phyloP scores from a whole-genome alignment of 2,888 invertebrate genomes.

The Ferdinandea cuprea region DNA sequence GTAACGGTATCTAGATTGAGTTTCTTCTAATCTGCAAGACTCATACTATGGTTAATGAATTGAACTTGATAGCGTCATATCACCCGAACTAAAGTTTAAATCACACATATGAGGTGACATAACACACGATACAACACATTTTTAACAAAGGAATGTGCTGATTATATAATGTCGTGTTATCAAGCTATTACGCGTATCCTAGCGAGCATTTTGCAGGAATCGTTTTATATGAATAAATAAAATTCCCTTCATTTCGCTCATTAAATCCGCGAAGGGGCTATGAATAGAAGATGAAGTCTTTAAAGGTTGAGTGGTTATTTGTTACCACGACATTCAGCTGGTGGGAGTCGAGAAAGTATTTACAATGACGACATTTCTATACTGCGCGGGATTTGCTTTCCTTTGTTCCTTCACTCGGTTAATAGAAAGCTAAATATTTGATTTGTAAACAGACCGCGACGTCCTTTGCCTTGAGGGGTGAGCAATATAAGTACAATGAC shows the following conservation, averaged over 20 bases:
- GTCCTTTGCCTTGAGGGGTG: not conserved
- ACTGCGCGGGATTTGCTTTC: slow-evolving; percentile 5
- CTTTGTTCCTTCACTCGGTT: slow-evolving; percentile 24
- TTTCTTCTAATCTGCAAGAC: slow-evolving; percentile 3
- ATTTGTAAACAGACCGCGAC: not conserved
- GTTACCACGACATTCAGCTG: not conserved
- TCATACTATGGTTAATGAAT: slow-evolving; percentile 12
- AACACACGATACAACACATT: slow-evolving; percentile 51
- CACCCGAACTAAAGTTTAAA: slow-evolving; percentile 41
- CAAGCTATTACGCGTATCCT: slow-evolving; percentile 56
- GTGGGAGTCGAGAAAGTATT: slow-evolving; percentile 15
- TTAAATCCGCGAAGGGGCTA: not conserved
- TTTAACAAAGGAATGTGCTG: slow-evolving; percentile 25
- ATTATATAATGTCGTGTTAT: slow-evolving; percentile 61
- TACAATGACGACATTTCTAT: slow-evolving; percentile 11
- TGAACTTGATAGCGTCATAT: slow-evolving; percentile 39
- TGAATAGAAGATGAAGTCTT: slow-evolving; percentile 19
- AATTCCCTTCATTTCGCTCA: not conserved
- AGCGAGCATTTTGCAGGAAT: not conserved
- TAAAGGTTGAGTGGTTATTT: slow-evolving; percentile 32
- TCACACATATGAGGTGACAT: slow-evolving; percentile 34
- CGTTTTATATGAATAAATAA: slow-evolving; percentile 39
- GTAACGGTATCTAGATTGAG: slow-evolving; percentile 9
- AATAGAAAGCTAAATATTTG: slow-evolving; percentile 14
- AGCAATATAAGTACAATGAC: not conserved